Evolutionary conservation across 1,140 invertebrate species (phyloP), one percentile per base, ranked within the genome.

Genomic region (Gonioctena quinquepunctata): DNA sequence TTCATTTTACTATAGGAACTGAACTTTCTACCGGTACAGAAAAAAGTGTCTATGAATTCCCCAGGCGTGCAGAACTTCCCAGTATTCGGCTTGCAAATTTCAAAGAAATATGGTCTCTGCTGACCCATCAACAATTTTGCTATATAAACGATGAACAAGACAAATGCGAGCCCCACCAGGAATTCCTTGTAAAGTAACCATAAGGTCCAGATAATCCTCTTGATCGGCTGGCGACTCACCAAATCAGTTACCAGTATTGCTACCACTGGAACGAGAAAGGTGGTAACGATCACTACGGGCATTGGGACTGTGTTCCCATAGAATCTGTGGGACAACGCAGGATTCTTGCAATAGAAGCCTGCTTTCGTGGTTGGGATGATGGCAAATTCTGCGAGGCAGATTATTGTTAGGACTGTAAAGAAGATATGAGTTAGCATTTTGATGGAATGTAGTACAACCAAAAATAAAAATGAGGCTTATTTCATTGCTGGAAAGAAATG

Each of bases 61-160:
- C 85, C 80, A 4, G 57, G 5, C 33, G 86, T 88, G 72, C 90
- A 91, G 73, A 88, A 89, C 16, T 74, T 71, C 3, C 85, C 85
- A 69, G 86, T 85, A 69, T 88, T 86, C 6, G 91, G 91, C 70
- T 82, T 80, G 76, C 91, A 93, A 0, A 89, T 87, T 73, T 91
- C 87, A 52, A 92, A 86, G 83, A 92, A 93, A 66, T 92, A 90
- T 0, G 91, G 91, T 67, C 91, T 85, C 0, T 89, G 89, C 65
- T 91, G 90, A 0, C 89, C 89, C 4, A 91, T 83, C 0, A 90
- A 79, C 19, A 87, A 83, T 79, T 92, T 92, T 3, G 86, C 83
- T 68, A 91, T 79, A 68, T 91, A 88, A 74, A 68, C 80, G 3
- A 80, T 66, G 2, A 82, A 26, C 18, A 84, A 59, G 8, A 69